Evolutionary conservation across 35 echinoderm and acorn worm species (phyloP).

Genomic region (Ophiothrix spiculata): DNA sequence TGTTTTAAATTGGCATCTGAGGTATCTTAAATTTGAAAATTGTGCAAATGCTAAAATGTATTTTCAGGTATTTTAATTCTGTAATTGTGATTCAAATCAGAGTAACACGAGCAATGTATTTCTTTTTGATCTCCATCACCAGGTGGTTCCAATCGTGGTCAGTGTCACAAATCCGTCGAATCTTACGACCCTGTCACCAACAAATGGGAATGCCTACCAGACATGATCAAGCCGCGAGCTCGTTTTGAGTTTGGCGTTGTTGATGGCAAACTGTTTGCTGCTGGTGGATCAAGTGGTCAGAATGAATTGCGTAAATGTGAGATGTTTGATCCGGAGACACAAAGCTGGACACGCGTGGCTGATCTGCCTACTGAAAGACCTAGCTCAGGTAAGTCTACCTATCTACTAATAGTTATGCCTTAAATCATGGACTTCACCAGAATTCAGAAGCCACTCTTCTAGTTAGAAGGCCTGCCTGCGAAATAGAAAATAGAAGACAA

Average conservation of each 20-base stretch:
- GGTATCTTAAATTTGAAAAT: no score
- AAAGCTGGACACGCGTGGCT: conserved; percentile 48
- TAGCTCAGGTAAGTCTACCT: conserved; percentile 19
- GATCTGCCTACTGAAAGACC: conserved; percentile 60
- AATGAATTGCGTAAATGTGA: conserved; percentile 67
- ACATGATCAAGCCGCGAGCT: conserved; percentile 60
- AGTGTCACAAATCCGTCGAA: conserved; percentile 59
- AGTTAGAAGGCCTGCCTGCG: no score
- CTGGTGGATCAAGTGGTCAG: conserved; percentile 75
- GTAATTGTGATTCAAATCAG: no score
- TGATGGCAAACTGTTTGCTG: conserved; percentile 49
- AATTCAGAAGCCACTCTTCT: no score
- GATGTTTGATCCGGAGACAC: conserved; percentile 60
- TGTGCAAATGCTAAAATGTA: no score
- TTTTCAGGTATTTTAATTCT: no score
- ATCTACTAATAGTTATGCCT: no score
- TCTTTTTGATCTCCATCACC: conserved; percentile 18
- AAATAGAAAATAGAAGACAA: no score
- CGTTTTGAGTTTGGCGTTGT: conserved; percentile 78
- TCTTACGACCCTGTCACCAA: conserved; percentile 74
- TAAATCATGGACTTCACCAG: no score
- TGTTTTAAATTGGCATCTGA: no score
- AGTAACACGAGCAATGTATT: no score
- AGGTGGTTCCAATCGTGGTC: conserved; percentile 79
- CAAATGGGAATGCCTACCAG: conserved; percentile 48